Evolutionary conservation across 92 coral and sea anemone genomes (phyloP).

Genomic region (Palythoa grandiflora): DNA sequence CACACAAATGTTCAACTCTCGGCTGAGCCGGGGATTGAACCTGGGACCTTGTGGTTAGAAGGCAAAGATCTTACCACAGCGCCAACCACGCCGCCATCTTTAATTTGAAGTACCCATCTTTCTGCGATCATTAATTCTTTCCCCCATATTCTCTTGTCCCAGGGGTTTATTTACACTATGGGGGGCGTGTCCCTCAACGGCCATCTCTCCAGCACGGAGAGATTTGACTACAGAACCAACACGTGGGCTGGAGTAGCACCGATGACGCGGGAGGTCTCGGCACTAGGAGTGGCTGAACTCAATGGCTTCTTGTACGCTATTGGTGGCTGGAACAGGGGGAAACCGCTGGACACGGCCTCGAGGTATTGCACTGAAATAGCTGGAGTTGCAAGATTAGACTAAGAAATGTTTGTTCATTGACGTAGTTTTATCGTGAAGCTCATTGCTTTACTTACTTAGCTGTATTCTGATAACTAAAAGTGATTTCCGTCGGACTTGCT

Average conservation of each 20-base stretch:
- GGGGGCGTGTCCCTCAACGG: slow-evolving; percentile 97
- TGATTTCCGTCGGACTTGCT: too few relatives aligned
- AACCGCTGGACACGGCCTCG: slow-evolving; percentile 78
- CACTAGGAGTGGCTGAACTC: slow-evolving; percentile 93
- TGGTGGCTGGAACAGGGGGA: slow-evolving; percentile 96
- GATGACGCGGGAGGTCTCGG: slow-evolving; percentile 89
- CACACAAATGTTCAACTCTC: too few relatives aligned
- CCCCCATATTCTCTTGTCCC: background rate
- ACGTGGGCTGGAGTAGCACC: slow-evolving; percentile 97
- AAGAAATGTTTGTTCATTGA: too few relatives aligned
- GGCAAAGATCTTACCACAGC: too few relatives aligned
- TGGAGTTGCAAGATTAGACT: background rate
- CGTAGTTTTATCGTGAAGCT: too few relatives aligned
- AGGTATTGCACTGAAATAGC: slow-evolving; percentile 48
- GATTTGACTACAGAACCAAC: slow-evolving; percentile 85
- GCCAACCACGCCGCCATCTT: too few relatives aligned
- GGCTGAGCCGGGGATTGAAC: too few relatives aligned
- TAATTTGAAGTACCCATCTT: too few relatives aligned
- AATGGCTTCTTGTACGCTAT: slow-evolving; percentile 89
- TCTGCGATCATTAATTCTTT: background rate
- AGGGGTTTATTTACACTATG: slow-evolving; percentile 87
- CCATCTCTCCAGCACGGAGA: slow-evolving; percentile 92
- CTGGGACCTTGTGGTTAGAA: too few relatives aligned
- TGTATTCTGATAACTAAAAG: too few relatives aligned
- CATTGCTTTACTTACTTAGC: too few relatives aligned